Evolutionary conservation across 2,888 invertebrate genomes (phyloP), one percentile per base, ranked within the genome.

Genomic region (Gryllus longicercus): DNA sequence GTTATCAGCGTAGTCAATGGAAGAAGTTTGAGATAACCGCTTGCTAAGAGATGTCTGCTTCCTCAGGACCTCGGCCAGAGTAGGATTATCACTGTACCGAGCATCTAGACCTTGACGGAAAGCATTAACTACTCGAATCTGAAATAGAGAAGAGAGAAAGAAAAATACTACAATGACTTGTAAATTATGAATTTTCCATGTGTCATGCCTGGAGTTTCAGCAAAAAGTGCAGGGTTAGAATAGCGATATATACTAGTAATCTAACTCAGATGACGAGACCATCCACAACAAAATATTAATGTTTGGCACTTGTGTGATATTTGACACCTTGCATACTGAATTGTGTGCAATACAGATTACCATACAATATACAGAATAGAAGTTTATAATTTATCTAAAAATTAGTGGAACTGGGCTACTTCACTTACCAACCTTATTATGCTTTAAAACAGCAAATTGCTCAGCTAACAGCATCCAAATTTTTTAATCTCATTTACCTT

Each of bases 51-150:
- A 95, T 86, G 96, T 93, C 92, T 96, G 96, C 91, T 96, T 96
- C 88, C 96, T 94, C 87, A 96, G 93, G 88, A 95, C 96, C 90
- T 96, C 96, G 83, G 96, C 96, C 88, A 96, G 92, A 89, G 96
- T 95, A 88, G 94, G 94, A 90, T 95, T 94, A 90, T 96, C 96
- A 89, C 96, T 95, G 87, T 93, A 93, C 87, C 96, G 95, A 88
- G 96, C 93, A 91, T 98, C 98, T 90, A 98, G 93, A 90, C 98
- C 98, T 93, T 98, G 97, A 90, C 99, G 98, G 93, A 99, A 99
- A 91, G 99, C 99, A 92, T 99, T 99, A 91, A 99, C 98, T 92
- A 99, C 99, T 92, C 99, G 98, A 90, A 99, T 99, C 99, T 99
- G 95, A 89, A 91, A 91, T 88, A 86, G 50, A 50, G 50, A n/a